Evolutionary conservation across 1,140 invertebrate species (phyloP).

Genomic region (Plodia interpunctella): DNA sequence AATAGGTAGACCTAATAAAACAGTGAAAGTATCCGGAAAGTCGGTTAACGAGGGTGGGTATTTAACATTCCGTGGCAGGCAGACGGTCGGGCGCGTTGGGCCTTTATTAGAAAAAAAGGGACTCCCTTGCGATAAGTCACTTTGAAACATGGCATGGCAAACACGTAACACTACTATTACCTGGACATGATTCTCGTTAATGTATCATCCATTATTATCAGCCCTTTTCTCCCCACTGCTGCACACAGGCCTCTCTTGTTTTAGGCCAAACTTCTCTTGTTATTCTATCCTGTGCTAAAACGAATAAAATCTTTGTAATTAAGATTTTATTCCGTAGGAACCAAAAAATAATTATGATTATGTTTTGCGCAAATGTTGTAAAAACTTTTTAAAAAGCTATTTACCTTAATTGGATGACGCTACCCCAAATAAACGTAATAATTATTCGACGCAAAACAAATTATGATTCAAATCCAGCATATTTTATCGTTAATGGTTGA

Average conservation of each 20-base stretch:
- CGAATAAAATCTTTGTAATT: too few species aligned
- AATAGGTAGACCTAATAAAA: neutral
- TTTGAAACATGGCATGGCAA: slow-evolving; percentile 23
- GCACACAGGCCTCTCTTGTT: too few species aligned
- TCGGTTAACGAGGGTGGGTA: slow-evolving; percentile 22
- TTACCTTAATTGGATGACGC: neutral
- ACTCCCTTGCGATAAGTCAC: slow-evolving; percentile 27
- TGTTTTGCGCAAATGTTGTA: too few species aligned
- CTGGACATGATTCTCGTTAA: neutral
- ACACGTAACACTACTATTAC: neutral
- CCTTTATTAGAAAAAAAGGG: slow-evolving; percentile 40
- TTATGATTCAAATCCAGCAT: slow-evolving; percentile 4
- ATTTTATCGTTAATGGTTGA: slow-evolving; percentile 8
- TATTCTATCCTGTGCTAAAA: too few species aligned
- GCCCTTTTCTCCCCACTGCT: too few species aligned
- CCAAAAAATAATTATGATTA: too few species aligned
- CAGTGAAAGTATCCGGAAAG: slow-evolving; percentile 4
- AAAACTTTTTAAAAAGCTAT: neutral
- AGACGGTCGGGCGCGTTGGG: slow-evolving; percentile 9
- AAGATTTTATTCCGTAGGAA: too few species aligned
- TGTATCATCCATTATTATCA: too few species aligned
- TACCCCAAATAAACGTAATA: neutral
- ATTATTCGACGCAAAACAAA: neutral
- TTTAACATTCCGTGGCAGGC: slow-evolving; percentile 36
- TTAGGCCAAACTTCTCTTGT: too few species aligned